These are phyloP conservation scores for Uropsilus gracilis DNA, from an alignment of 2,113 vertebrate genomes.

Conservation along the genomic window DNA sequence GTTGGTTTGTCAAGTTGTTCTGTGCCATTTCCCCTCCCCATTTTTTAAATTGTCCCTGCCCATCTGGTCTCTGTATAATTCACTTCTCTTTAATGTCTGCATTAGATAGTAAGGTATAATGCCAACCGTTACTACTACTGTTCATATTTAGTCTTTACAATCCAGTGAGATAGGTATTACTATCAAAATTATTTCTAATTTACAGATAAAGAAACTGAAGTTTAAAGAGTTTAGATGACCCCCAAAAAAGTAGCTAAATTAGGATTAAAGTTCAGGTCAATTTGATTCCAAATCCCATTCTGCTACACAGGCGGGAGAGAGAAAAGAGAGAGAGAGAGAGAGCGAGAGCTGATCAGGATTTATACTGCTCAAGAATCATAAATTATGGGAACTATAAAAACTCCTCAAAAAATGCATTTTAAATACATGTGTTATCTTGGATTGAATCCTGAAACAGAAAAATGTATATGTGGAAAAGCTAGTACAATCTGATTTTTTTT, in stretches of 20 bases:
- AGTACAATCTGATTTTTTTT: constrained; percentile 35
- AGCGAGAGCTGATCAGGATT: neutral
- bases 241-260: constrained; percentile 3
- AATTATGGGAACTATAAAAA: constrained; percentile 16
- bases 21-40: neutral
- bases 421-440: neutral
- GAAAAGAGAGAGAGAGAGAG: neutral
- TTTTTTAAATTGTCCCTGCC: constrained; percentile 6
- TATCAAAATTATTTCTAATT: neutral
- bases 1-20: neutral
- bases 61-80: neutral
- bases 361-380: neutral
- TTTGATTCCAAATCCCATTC: neutral
- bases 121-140: neutral
- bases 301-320: neutral
- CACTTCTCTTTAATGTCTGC: neutral
- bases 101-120: neutral
- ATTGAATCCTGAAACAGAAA: neutral
- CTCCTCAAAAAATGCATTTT: neutral
- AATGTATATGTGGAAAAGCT: neutral
- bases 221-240: neutral
- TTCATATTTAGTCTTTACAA: neutral
- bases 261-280: constrained; percentile 9
- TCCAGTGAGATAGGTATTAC: neutral
- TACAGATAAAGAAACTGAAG: neutral